These are phyloP conservation scores for Megalopta genalis DNA, from an alignment of 1,140 invertebrate species.

Conservation along the genomic window DNA sequence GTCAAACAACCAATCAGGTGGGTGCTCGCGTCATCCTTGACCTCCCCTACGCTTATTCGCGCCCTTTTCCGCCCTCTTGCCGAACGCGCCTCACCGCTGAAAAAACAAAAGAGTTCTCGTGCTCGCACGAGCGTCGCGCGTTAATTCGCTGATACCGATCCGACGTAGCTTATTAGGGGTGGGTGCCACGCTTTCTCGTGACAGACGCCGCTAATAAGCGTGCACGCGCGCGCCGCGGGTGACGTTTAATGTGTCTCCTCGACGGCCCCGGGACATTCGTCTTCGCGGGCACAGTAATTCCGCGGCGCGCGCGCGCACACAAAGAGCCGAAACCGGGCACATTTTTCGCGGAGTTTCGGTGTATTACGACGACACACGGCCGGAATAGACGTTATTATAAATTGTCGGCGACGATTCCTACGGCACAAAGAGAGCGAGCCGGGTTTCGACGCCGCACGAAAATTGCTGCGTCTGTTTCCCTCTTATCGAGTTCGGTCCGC, in stretches of 20 bases:
- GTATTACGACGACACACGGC: neutral
- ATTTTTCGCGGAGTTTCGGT: conserved; percentile 26
- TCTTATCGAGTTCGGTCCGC: neutral
- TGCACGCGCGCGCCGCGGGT: neutral
- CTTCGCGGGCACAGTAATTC: conserved; percentile 22
- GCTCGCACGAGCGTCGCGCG: neutral
- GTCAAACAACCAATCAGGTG: no score
- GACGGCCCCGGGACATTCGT: conserved; percentile 16
- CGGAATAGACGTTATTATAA: conserved; percentile 26
- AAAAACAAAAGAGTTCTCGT: no score
- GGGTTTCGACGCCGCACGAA: neutral
- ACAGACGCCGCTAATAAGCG: neutral
- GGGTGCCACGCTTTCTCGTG: neutral
- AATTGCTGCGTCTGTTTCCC: neutral
- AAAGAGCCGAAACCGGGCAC: conserved; percentile 26
- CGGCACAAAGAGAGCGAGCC: no score
- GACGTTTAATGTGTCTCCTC: conserved; percentile 31
- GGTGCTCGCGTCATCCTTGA: no score
- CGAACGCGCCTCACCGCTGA: neutral
- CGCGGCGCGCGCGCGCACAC: no score
- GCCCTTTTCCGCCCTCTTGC: neutral
- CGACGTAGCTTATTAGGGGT: neutral
- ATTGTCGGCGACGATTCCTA: conserved; percentile 24
- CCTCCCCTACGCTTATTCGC: neutral
- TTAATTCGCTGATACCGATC: conserved; percentile 24